Base-by-base conservation (phyloP, 2,113 vertebrate species). In the Struthidea cinerea region DNA sequence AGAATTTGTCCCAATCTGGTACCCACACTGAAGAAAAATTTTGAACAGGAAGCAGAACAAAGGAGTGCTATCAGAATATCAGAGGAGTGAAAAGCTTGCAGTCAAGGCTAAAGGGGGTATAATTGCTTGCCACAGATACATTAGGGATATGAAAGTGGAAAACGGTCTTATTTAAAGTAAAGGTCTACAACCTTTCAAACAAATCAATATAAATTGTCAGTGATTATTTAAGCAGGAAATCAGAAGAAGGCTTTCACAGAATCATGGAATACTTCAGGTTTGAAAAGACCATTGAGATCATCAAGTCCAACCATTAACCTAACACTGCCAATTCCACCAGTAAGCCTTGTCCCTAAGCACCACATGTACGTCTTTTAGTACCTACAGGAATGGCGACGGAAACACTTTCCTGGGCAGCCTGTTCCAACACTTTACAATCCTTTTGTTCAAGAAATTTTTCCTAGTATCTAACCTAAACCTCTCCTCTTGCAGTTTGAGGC, bases 281-380 rank as follows among this genome's bases (percentile, higher is more conserved):
- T 33, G 15, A 89, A 64, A 84, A 69, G 33, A 42, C 17, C 21
- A 5, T 50, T 77, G 18, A 80, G 49, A 52, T 35, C 26, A 39
- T 27, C 0, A 1, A 55, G 14, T 73, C 49, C 35, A 47, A 11
- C 16, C 1, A 0, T 64, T 55, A 52, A 35, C 1, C 10, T 23
- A 55, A 7, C 7, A 19, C 4, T 80, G 16, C 44, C 30, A 73
- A 47, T 30, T 83, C 32, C 33, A 64, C 23, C 35, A 35, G 27
- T 73, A 69, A 91, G 7, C 47, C n/a, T 19, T 50, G 23, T 41
- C 17, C 35, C 24, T 69, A 18, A 57, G 32, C 4, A 18, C 18
- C 12, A 30, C 26, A 30, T 13, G 11, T 49, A 50, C 0, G 0
- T 50, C 33, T 52, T 91, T 84, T n/a, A 76, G 42, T 30, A 32